A percentile compares a stretch with the other conserved stretches of the same genome.
These are phyloP conservation scores for Neosilurus mollespiculum DNA, from an alignment of 2,797 vertebrate species.

Conservation along the genomic window DNA sequence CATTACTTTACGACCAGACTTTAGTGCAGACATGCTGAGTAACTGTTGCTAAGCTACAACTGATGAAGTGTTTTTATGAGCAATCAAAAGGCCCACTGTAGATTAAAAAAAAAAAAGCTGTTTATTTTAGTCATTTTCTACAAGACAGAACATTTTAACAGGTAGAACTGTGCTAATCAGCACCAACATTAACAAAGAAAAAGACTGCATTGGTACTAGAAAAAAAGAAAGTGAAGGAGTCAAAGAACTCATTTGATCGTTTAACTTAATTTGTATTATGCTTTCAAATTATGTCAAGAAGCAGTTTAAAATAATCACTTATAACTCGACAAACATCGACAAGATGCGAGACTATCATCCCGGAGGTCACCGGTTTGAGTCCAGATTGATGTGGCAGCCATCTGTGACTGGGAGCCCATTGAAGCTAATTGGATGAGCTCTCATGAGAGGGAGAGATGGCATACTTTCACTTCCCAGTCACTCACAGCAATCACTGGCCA, in stretches of 20 bases:
- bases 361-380: too few species aligned
- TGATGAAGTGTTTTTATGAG: slow-evolving; percentile 2
- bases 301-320: too few species aligned
- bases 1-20: not conserved
- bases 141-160: not conserved
- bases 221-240: not conserved
- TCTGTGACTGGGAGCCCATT: too few species aligned
- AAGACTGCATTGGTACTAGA: not conserved
- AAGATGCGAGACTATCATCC: too few species aligned
- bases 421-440: too few species aligned
- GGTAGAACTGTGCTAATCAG: not conserved
- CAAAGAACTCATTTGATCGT: not conserved
- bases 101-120: not conserved
- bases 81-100: too few species aligned
- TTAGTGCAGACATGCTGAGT: not conserved
- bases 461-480: too few species aligned
- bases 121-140: not conserved
- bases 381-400: too few species aligned
- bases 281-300: not conserved
- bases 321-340: too few species aligned
- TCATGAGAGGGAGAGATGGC: too few species aligned
- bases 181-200: not conserved
- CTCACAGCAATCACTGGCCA: too few species aligned
- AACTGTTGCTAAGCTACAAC: slow-evolving; percentile 12
- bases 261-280: not conserved